Percentiles rank a stretch among this genome's conserved stretches.
Conservation (phyloP, 2,888 invertebrate genomes). For the Acrobasis consociella region DNA sequence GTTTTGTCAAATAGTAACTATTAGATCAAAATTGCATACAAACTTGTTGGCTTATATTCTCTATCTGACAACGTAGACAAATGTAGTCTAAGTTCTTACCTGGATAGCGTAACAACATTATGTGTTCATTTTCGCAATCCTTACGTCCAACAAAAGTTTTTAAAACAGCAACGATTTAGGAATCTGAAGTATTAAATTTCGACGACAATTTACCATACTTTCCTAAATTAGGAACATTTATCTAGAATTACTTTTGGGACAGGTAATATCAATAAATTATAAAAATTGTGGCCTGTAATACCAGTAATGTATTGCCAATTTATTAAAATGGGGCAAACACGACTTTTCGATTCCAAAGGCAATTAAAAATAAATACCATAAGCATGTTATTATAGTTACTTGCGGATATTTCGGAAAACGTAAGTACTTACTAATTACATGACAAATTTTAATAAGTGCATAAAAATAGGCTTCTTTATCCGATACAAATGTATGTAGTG, state of each 20-base stretch:
- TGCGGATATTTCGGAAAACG: no score
- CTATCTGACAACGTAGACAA: no score
- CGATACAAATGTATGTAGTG: no score
- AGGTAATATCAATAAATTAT: constrained; percentile 30
- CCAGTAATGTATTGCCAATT: constrained; percentile 34
- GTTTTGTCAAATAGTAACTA: no score
- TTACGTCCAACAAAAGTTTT: no score
- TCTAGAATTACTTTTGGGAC: constrained; percentile 28
- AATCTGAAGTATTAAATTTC: constrained; percentile 17
- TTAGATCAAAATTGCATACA: no score
- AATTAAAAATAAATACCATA: constrained; percentile 30
- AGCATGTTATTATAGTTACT: constrained; percentile 1
- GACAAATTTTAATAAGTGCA: neutral
- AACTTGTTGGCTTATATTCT: no score
- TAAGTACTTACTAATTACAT: constrained; percentile 3
- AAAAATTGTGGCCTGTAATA: constrained; percentile 30
- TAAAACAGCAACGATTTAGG: neutral
- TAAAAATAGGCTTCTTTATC: no score
- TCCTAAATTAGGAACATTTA: constrained; percentile 22
- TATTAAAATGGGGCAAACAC: constrained; percentile 32
- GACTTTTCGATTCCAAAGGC: constrained; percentile 28
- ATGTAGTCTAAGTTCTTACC: no score
- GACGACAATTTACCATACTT: constrained; percentile 12
- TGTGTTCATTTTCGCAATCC: no score
- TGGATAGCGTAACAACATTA: neutral